phyloP scores from a whole-genome alignment of 2,113 vertebrate species.

The Corythoichthys haematopterus region DNA sequence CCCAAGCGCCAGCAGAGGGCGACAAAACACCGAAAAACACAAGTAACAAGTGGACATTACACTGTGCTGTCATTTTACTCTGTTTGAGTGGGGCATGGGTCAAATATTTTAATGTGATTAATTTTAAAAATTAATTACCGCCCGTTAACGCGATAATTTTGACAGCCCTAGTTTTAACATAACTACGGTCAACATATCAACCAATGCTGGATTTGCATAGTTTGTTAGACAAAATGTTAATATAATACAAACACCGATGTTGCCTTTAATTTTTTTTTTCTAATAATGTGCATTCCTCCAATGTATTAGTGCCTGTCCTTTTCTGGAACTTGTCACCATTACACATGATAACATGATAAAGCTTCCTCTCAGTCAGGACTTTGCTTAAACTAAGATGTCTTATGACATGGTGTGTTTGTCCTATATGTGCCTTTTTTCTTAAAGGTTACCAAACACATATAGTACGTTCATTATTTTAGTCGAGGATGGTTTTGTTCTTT shows the following conservation, averaged over 20 bases:
- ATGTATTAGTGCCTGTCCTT: background rate
- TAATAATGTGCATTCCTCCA: background rate
- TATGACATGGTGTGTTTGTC: background rate
- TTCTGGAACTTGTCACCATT: background rate
- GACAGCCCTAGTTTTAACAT: background rate
- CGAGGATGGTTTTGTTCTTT: too few relatives aligned
- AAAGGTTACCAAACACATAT: background rate
- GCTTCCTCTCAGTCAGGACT: background rate
- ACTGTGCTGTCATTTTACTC: too few relatives aligned
- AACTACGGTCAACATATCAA: slow-evolving; percentile 12
- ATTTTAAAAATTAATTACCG: too few relatives aligned
- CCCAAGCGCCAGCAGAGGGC: too few relatives aligned
- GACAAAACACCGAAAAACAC: too few relatives aligned
- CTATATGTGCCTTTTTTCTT: too few relatives aligned
- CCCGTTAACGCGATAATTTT: too few relatives aligned
- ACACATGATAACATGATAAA: background rate
- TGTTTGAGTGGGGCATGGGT: too few relatives aligned
- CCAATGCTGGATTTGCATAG: slow-evolving; percentile 4
- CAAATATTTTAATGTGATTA: too few relatives aligned
- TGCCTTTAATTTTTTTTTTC: background rate
- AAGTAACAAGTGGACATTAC: too few relatives aligned
- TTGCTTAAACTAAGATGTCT: background rate
- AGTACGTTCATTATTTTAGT: background rate
- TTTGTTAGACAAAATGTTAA: background rate
- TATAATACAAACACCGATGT: background rate